Evolutionary conservation across 2,113 vertebrate genomes (phyloP).

Genomic region (Myiozetetes cayanensis): DNA sequence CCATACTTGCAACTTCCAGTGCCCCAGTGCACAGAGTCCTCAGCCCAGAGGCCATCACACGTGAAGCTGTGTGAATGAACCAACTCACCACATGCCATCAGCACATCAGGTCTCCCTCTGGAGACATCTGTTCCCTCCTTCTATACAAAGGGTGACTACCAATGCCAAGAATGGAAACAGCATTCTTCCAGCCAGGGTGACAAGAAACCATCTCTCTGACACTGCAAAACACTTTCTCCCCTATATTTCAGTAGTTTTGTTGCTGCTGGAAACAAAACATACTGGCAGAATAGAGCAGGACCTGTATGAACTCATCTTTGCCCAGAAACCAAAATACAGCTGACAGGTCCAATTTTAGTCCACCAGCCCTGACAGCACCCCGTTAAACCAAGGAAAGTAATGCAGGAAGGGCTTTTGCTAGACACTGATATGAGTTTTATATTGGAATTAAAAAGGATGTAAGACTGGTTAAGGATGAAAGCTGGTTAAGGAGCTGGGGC

Average conservation of each 20-base stretch:
- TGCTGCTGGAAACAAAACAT: not conserved
- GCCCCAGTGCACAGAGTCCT: not conserved
- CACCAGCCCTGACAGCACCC: not conserved
- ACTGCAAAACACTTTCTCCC: not conserved
- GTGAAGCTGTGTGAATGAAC: not conserved
- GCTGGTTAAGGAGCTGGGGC: not conserved
- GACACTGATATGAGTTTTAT: not conserved
- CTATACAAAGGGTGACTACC: not conserved
- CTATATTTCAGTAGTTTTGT: not conserved
- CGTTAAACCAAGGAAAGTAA: not conserved
- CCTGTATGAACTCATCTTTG: not conserved
- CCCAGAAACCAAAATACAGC: slow-evolving; percentile 12
- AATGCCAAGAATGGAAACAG: not conserved
- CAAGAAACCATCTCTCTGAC: not conserved
- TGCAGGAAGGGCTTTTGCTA: not conserved
- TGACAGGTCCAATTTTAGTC: not conserved
- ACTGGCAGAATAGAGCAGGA: not conserved
- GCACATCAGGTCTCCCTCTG: not conserved
- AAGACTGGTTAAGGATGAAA: not conserved
- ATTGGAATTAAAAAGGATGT: not conserved
- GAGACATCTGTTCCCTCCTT: not conserved
- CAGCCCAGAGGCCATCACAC: not conserved
- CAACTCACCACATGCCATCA: not conserved
- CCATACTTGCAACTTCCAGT: not conserved
- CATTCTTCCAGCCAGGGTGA: not conserved